Percentiles rank a stretch among this genome's conserved stretches.
Evolutionary conservation across 2,797 vertebrate species (phyloP).

Genomic region (Chromis chromis): DNA sequence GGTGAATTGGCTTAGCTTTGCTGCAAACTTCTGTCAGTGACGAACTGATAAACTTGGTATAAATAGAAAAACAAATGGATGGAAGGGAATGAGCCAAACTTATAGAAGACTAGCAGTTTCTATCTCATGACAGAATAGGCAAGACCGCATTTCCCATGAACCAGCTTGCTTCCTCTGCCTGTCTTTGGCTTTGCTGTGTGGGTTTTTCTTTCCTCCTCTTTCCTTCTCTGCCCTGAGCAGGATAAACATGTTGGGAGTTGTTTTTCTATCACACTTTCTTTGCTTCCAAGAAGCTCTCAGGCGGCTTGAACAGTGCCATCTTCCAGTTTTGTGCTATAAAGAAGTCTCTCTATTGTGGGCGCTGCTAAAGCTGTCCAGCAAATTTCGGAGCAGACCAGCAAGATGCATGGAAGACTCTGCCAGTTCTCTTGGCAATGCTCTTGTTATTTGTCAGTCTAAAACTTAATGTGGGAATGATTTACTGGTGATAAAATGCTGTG

Average conservation of each 20-base stretch:
- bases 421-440: conserved; percentile 40
- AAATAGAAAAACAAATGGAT: not conserved
- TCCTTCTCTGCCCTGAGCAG: conserved; percentile 12
- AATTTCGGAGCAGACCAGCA: conserved; percentile 31
- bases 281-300: conserved; percentile 49
- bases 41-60: not conserved
- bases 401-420: conserved; percentile 36
- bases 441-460: conserved; percentile 30
- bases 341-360: conserved; percentile 35
- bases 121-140: conserved; percentile 1
- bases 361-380: conserved; percentile 39
- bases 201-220: conserved; percentile 21
- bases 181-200: conserved; percentile 6
- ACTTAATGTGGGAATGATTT: conserved; percentile 38
- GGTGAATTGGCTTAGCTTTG: not conserved
- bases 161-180: conserved; percentile 5
- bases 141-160: not conserved
- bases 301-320: conserved; percentile 41
- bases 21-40: not conserved
- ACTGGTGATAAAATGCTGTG: conserved; percentile 33
- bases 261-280: conserved; percentile 22
- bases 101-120: conserved; percentile 1
- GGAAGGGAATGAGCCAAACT: not conserved
- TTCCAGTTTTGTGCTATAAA: conserved; percentile 35
- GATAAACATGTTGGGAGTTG: conserved; percentile 44